Evolutionary conservation across 2,797 vertebrate genomes (phyloP).

Genomic region (Columba guinea): DNA sequence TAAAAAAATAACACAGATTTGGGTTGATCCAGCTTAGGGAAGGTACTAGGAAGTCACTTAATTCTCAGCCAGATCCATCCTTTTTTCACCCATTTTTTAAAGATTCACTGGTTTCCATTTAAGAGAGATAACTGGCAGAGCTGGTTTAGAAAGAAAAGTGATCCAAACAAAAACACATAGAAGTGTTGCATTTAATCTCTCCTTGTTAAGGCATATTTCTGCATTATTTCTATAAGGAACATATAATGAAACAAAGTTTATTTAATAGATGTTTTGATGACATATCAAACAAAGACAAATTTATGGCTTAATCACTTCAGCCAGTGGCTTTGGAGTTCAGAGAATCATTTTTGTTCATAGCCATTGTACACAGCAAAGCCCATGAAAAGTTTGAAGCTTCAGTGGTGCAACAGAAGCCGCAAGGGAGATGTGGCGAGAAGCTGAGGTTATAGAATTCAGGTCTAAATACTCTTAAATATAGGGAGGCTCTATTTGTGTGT

Average conservation of each 20-base stretch:
- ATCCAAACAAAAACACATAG: background rate
- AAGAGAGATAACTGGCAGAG: background rate
- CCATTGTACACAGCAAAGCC: background rate
- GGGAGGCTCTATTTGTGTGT: background rate
- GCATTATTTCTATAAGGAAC: background rate
- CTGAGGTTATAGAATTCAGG: background rate
- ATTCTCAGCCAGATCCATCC: background rate
- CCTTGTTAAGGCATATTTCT: background rate
- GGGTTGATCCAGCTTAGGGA: background rate
- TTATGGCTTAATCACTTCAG: background rate
- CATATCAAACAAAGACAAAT: background rate
- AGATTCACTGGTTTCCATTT: background rate
- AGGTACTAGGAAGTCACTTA: background rate
- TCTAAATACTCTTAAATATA: background rate
- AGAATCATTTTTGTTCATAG: background rate
- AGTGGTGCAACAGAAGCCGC: background rate
- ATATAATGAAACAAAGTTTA: background rate
- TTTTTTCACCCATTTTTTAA: background rate
- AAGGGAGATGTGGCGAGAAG: background rate
- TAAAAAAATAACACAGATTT: background rate
- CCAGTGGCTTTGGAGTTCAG: background rate
- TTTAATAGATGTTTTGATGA: background rate
- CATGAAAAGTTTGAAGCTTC: background rate
- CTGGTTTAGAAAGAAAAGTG: background rate
- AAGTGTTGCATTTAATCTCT: background rate